Evolutionary conservation across 2,888 invertebrate species (phyloP).

Genomic region (Girardia tigrina): DNA sequence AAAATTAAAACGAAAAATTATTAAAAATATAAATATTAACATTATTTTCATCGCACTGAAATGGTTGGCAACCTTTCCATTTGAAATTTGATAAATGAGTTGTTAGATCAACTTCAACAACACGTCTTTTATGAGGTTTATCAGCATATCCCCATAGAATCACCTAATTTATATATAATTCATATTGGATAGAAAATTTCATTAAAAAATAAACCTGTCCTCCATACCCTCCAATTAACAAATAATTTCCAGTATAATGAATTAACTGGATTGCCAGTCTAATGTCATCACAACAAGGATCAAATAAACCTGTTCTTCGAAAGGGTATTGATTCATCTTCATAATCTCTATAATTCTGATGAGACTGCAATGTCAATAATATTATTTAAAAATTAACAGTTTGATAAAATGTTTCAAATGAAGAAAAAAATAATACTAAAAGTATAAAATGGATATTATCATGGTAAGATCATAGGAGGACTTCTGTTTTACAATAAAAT

Average conservation of each 20-base stretch:
- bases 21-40: too few relatives aligned
- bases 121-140: background rate
- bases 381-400: too few relatives aligned
- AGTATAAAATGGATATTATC: too few relatives aligned
- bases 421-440: too few relatives aligned
- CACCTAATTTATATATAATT: background rate
- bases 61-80: background rate
- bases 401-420: too few relatives aligned
- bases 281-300: conserved; percentile 93
- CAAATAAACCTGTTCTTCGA: conserved; percentile 77
- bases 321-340: conserved; percentile 85
- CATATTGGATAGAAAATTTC: background rate
- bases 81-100: conserved; percentile 10
- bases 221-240: conserved; percentile 83
- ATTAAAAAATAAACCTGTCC: conserved; percentile 58
- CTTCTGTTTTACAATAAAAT: too few relatives aligned
- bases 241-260: conserved; percentile 64
- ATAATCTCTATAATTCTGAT: background rate
- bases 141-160: background rate
- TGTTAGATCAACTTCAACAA: background rate
- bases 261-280: conserved; percentile 70
- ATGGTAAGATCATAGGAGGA: too few relatives aligned
- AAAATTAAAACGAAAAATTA: too few relatives aligned
- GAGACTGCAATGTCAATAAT: background rate
- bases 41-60: background rate